Base-by-base conservation (phyloP, 2,113 vertebrate species). In the Carassius gibelio region DNA sequence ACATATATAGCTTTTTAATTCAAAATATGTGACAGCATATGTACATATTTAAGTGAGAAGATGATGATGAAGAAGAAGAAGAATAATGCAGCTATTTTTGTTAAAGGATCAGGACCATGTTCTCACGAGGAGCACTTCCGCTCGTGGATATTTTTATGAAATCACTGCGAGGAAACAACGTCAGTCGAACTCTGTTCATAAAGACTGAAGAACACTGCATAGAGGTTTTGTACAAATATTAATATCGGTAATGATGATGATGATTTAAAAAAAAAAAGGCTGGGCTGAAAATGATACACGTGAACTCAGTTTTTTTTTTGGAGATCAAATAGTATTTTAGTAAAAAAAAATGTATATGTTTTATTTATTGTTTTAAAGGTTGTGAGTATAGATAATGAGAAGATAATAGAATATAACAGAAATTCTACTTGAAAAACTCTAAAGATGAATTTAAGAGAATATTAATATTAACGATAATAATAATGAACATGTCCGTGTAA, bases 351-450 rank as follows among this genome's bases (percentile, higher is more conserved):
- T 93, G 92, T 96, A 95, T 96, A 96, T 89, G 95, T 95, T 96
- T 96, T 97, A 97, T 97, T 98, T 98, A 97, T 97, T 97, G 96
- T 96, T 96, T 96, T 95, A 96, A 96, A 90, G 89, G 94, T 96
- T 96, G 94, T 96, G 94, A 95, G 95, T 96, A 96, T 96, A 96
- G 95, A 92, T 90, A 92, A 91, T 88, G 91, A 81, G 59, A 91
- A 89, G 91, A 81, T 48, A 90, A 95, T 94, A 96, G 94, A 96
- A 93, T 96, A 96, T 96, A 96, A 93, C 95, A 95, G 94, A 95
- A 96, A 96, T 95, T 96, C 95, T 96, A 97, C 96, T 97, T 97
- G 96, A 97, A 97, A 96, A 96, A 95, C 95, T 95, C 93, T 95
- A 95, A 94, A 94, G 90, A 86, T 72, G 68, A 72, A 23, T 83